Percentiles rank a stretch among this genome's conserved stretches.
phyloP scores from a whole-genome alignment of 2,113 vertebrate species.

The Peucedramus taeniatus region DNA sequence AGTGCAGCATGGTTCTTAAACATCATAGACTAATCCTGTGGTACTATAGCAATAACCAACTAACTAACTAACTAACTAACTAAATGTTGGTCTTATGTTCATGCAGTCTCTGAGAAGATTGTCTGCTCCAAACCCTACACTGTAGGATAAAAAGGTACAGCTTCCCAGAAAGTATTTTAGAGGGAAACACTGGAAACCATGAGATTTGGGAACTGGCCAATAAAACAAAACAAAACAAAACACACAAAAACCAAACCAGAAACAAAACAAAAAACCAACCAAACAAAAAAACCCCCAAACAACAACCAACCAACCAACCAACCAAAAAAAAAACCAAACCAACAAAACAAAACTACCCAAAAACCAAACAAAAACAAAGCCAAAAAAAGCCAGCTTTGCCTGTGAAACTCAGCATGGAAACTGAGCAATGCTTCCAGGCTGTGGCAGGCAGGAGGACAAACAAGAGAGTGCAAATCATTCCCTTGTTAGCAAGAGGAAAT shows the following conservation, averaged over 20 bases:
- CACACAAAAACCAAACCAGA: no score
- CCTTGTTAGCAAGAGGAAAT: slow-evolving; percentile 25
- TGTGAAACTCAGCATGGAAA: background rate
- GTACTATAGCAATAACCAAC: background rate
- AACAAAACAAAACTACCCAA: background rate
- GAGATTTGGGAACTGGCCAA: background rate
- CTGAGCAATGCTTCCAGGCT: background rate
- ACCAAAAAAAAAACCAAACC: no score
- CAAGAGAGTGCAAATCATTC: slow-evolving; percentile 3
- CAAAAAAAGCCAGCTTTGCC: background rate
- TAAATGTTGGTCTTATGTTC: background rate
- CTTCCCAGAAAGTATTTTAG: background rate
- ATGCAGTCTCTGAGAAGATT: background rate
- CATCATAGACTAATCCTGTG: background rate
- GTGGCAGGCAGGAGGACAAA: background rate
- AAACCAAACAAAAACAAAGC: background rate
- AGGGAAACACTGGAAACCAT: background rate
- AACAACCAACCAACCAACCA: no score
- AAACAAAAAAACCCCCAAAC: background rate
- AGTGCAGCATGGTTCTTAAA: background rate
- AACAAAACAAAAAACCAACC: background rate
- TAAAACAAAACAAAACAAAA: background rate
- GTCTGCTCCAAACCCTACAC: background rate
- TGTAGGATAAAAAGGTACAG: background rate
- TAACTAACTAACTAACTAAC: background rate